Evolutionary conservation across 2,113 vertebrate genomes (phyloP), one percentile per base, ranked within the genome.

Genomic region (Nothocercus julius): DNA sequence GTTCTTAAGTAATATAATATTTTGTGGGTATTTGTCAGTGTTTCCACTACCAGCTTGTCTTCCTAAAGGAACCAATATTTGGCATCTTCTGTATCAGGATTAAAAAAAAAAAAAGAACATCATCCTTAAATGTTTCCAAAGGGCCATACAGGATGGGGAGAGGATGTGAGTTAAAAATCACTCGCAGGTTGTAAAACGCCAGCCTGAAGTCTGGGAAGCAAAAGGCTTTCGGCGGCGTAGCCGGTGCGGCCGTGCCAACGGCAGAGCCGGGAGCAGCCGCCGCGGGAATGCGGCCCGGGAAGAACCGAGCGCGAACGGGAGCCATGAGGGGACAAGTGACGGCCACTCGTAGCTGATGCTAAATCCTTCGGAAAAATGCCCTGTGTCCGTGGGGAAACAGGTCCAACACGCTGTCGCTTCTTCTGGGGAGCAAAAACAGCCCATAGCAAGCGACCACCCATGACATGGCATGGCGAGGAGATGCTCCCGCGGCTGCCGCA

Each of bases 11-110:
- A 91, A 58, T 69, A 76, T 58, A 91, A 1, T 69, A 83, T 83
- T 93, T 93, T 77, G 27, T 66, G 44, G 14, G 17, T 36, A 82
- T 76, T 30, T 89, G 87, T 94, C 90, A 89, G 1, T 87, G 63
- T 89, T 97, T 92, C 84, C 78, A 82, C 53, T 80, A 40, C 38
- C 38, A 91, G 30, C 47, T 73, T 69, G 63, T 82, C 84, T 53
- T 92, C 77, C 69, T 54, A 61, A 78, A 91, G 86, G 75, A 85
- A 87, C n/a, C 16, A 70, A 69, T 51, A 15, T 87, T 87, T 83
- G 64, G 76, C 87, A 87, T 2, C 30, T 21, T 24, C 82, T 82
- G 1, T 61, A 78, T 61, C 14, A 62, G 74, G 19, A 47, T 20
- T 20, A 21, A 47, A 40, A 80, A 61, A 40, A 91, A 74, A 54